phyloP scores from a whole-genome alignment of 2,797 vertebrate species.

The Poecilia picta region DNA sequence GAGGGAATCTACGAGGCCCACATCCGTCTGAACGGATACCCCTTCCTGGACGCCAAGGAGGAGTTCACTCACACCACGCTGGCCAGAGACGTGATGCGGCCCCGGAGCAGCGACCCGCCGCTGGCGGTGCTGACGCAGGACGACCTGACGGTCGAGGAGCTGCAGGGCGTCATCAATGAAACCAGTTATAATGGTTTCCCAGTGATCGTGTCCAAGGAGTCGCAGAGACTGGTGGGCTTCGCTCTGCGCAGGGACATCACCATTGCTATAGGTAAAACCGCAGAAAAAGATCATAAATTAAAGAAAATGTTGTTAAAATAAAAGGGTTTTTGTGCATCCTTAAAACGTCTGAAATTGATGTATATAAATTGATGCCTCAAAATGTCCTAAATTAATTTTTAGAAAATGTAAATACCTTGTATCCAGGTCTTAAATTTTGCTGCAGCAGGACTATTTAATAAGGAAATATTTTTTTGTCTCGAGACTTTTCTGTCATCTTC shows the following conservation, averaged over 20 bases:
- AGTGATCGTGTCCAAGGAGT: constrained; percentile 98
- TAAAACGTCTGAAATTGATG: too few relatives aligned
- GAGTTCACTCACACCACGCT: constrained; percentile 97
- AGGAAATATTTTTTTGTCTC: too few relatives aligned
- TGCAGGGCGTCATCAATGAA: constrained; percentile 92
- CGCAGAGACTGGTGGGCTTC: constrained; percentile 96
- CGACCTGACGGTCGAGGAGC: constrained; percentile 95
- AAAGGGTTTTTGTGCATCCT: too few relatives aligned
- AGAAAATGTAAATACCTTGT: too few relatives aligned
- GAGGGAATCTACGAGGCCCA: constrained; percentile 98
- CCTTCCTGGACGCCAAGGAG: constrained; percentile 97
- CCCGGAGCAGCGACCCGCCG: constrained; percentile 89
- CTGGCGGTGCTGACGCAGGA: constrained; percentile 95
- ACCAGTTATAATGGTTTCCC: constrained; percentile 98
- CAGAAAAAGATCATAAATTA: neutral
- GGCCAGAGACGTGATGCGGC: constrained; percentile 97
- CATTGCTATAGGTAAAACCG: constrained; percentile 86
- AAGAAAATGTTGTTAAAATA: neutral
- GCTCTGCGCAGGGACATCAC: constrained; percentile 97
- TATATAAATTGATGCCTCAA: too few relatives aligned
- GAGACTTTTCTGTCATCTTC: too few relatives aligned
- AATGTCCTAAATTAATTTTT: too few relatives aligned
- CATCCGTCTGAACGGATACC: constrained; percentile 98
- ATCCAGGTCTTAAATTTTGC: too few relatives aligned
- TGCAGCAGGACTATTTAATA: too few relatives aligned